Evolutionary conservation across 2,113 vertebrate species (phyloP).

Genomic region (Melanocharis versteri): DNA sequence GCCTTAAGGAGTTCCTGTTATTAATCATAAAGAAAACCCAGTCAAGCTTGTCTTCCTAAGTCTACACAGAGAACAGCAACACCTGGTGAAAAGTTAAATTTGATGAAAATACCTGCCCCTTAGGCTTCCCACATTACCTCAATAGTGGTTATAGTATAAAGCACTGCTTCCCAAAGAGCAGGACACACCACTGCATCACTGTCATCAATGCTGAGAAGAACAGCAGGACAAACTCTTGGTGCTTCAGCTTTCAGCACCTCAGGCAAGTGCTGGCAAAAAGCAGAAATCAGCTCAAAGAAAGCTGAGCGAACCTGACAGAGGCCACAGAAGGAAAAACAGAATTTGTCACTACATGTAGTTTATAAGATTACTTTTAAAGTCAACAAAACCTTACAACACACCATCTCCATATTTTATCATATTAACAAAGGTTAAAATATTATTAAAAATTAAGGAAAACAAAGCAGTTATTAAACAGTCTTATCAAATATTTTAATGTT

Average conservation of each 20-base stretch:
- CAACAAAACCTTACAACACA: not conserved
- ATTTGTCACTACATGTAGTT: not conserved
- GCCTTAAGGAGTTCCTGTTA: not conserved
- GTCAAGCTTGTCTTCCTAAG: not conserved
- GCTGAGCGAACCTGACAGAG: constrained; percentile 85
- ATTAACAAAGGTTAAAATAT: not conserved
- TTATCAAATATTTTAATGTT: not conserved
- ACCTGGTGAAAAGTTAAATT: not conserved
- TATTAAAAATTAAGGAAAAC: not conserved
- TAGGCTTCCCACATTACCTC: constrained; percentile 69
- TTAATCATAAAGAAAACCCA: not conserved
- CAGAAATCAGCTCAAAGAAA: constrained; percentile 87
- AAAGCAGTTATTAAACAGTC: not conserved
- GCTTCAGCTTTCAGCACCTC: constrained; percentile 82
- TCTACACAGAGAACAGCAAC: not conserved
- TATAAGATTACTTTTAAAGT: not conserved
- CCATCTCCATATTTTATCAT: fast-evolving
- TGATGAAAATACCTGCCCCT: not conserved
- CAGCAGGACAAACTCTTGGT: constrained; percentile 80
- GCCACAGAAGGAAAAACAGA: not conserved
- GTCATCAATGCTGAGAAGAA: constrained; percentile 91
- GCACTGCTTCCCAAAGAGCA: constrained; percentile 90
- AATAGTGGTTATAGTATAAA: constrained; percentile 80
- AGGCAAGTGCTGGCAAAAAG: constrained; percentile 84
- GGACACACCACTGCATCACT: constrained; percentile 89